These are phyloP conservation scores for Hemicordylus capensis DNA, from an alignment of 2,113 vertebrate genomes.

Conservation along the genomic window DNA sequence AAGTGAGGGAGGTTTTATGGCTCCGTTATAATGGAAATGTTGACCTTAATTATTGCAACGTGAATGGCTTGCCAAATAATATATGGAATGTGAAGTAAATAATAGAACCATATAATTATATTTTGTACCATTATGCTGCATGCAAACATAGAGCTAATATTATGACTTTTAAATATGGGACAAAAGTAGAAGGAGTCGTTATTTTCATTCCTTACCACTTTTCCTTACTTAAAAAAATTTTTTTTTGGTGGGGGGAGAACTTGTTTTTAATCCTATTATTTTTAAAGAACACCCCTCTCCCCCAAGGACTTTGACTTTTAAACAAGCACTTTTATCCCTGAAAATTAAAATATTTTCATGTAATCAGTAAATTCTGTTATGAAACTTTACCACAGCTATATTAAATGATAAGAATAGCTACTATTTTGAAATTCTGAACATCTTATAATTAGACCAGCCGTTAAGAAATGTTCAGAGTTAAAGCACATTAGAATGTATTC, in stretches of 20 bases:
- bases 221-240: neutral
- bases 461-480: slow-evolving; percentile 91
- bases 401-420: slow-evolving; percentile 77
- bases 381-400: slow-evolving; percentile 71
- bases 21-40: neutral
- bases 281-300: neutral
- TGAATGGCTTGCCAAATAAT: slow-evolving; percentile 19
- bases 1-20: slow-evolving; percentile 33
- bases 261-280: neutral
- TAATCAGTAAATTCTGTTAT: slow-evolving; percentile 70
- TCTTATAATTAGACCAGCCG: slow-evolving; percentile 89
- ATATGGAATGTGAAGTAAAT: slow-evolving; percentile 33
- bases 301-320: slow-evolving; percentile 43
- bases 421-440: slow-evolving; percentile 84
- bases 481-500: slow-evolving; percentile 95
- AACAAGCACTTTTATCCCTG: slow-evolving; percentile 55
- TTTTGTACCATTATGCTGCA: slow-evolving; percentile 7
- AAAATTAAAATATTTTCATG: slow-evolving; percentile 69
- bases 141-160: neutral
- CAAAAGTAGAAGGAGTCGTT: neutral
- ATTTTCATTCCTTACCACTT: neutral
- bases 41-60: slow-evolving; percentile 6
- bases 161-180: neutral
- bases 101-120: neutral
- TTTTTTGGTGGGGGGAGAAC: neutral